Conservation (phyloP, 2,888 invertebrate genomes). For the Erebia ligea region DNA sequence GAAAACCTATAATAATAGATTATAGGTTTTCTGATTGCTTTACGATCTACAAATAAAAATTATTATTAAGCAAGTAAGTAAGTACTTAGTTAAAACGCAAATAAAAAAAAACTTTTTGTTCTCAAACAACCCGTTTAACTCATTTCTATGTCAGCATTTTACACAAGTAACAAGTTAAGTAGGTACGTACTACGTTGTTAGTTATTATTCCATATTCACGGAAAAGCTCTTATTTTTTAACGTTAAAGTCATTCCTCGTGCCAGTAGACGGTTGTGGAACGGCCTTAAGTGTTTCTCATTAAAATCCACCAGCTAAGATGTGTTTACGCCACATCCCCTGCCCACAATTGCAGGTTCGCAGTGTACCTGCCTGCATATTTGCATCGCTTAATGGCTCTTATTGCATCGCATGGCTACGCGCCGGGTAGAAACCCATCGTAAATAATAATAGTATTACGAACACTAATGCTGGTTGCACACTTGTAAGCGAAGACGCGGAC, state of each 20-base stretch:
- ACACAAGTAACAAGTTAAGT: too few species aligned
- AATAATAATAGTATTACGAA: not conserved
- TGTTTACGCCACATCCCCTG: slow-evolving; percentile 33
- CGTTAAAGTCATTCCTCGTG: not conserved
- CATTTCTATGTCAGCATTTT: not conserved
- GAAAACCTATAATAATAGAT: too few species aligned
- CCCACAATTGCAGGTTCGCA: slow-evolving; percentile 27
- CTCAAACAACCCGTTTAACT: too few species aligned
- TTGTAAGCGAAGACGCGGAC: not conserved
- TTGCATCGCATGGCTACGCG: not conserved
- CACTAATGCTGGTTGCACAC: not conserved
- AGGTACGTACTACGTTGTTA: not conserved
- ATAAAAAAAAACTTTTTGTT: too few species aligned
- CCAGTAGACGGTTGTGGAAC: not conserved
- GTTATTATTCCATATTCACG: not conserved
- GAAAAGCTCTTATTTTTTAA: not conserved
- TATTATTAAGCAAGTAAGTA: not conserved
- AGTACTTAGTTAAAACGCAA: too few species aligned
- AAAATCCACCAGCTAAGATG: slow-evolving; percentile 24
- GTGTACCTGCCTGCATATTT: slow-evolving; percentile 2
- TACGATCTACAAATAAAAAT: too few species aligned
- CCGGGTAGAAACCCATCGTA: not conserved
- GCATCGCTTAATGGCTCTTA: not conserved
- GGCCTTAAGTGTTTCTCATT: slow-evolving; percentile 23
- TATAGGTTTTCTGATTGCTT: too few species aligned